Percentiles rank a stretch among this genome's conserved stretches.
Conservation (phyloP, 53 echinoderm and acorn worm genomes). For the Paracentrotus lividus region DNA sequence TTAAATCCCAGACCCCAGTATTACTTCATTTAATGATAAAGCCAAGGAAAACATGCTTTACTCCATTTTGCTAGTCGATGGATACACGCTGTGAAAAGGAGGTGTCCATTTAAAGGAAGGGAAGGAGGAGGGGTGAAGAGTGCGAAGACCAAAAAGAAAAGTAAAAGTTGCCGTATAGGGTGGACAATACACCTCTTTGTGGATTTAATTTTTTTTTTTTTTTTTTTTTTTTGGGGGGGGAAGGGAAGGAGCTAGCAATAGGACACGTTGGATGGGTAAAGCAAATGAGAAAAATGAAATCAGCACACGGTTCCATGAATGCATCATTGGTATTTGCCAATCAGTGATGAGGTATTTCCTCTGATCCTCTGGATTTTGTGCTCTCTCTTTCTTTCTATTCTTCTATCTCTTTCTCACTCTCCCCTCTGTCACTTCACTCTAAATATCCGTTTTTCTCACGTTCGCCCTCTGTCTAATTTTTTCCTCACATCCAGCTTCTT, state of each 20-base stretch:
- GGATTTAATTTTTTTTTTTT: too few species aligned
- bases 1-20: not conserved
- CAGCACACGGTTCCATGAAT: constrained; percentile 11
- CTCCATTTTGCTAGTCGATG: too few species aligned
- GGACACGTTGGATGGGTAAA: constrained; percentile 1
- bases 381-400: not conserved
- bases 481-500: not conserved
- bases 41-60: too few species aligned
- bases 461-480: not conserved
- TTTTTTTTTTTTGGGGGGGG: too few species aligned
- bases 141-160: not conserved
- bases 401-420: not conserved
- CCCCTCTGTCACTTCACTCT: not conserved
- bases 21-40: not conserved
- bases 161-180: too few species aligned
- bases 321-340: constrained; percentile 47
- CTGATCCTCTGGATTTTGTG: not conserved
- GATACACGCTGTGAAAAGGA: too few species aligned
- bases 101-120: not conserved
- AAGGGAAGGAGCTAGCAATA: not conserved
- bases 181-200: too few species aligned
- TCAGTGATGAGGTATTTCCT: not conserved
- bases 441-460: not conserved
- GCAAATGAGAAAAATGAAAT: not conserved
- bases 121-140: not conserved